These are phyloP conservation scores for Incurvaria masculella DNA, from an alignment of 2,888 invertebrate species.

Conservation along the genomic window DNA sequence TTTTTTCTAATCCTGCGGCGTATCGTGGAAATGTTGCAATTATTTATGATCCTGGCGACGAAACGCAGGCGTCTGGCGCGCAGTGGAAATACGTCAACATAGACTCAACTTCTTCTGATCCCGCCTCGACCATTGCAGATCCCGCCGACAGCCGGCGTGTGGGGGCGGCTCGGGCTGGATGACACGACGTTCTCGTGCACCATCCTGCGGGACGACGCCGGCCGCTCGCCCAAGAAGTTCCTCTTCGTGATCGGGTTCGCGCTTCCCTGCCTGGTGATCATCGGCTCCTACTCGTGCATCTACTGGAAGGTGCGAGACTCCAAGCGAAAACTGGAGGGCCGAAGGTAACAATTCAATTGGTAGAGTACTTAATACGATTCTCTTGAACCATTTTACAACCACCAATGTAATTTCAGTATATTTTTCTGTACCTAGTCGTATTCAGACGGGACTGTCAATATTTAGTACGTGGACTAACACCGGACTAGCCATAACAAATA, in stretches of 20 bases:
- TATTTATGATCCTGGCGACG: conserved; percentile 1
- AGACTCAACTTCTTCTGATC: conserved; percentile 21
- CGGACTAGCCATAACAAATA: too few relatives aligned
- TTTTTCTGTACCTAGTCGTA: too few relatives aligned
- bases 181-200: conserved; percentile 85
- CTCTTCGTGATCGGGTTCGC: conserved; percentile 81
- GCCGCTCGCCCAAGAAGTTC: conserved; percentile 78
- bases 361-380: too few relatives aligned
- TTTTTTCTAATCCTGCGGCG: too few relatives aligned
- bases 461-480: too few relatives aligned
- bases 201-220: conserved; percentile 70
- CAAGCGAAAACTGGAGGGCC: conserved; percentile 67
- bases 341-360: conserved; percentile 62
- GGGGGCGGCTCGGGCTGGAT: conserved; percentile 83
- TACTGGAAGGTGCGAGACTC: conserved; percentile 76
- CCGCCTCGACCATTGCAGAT: conserved; percentile 48
- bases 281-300: conserved; percentile 82
- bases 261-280: conserved; percentile 80
- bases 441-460: too few relatives aligned
- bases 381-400: too few relatives aligned
- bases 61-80: background rate
- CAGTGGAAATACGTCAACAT: background rate
- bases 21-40: background rate
- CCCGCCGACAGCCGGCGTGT: conserved; percentile 75
- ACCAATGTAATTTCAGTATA: too few relatives aligned